A percentile compares a stretch with the other conserved stretches of the same genome.
These are phyloP conservation scores for Hyaena hyaena DNA, from an alignment of 2,113 vertebrate species.

Conservation along the genomic window DNA sequence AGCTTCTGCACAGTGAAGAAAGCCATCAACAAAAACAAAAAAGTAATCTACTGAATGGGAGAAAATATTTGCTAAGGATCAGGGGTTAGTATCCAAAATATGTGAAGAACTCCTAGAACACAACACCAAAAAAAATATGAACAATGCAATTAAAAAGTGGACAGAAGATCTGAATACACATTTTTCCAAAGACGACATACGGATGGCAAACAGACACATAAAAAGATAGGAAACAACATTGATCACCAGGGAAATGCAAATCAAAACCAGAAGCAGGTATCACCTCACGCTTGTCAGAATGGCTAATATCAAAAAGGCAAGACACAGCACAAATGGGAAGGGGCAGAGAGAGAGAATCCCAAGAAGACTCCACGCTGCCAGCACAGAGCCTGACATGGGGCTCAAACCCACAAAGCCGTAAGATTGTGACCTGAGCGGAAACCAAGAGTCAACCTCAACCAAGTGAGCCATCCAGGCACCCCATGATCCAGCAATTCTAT, in stretches of 20 bases:
- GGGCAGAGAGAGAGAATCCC: no score
- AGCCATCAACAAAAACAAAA: background rate
- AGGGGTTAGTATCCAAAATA: background rate
- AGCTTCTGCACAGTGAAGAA: background rate
- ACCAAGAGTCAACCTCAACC: no score
- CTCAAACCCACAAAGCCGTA: no score
- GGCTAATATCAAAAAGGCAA: background rate
- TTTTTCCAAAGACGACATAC: background rate
- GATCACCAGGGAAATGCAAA: background rate
- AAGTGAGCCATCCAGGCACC: no score
- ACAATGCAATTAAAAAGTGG: background rate
- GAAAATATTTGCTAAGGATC: background rate
- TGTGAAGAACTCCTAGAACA: background rate
- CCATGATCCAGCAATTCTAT: background rate
- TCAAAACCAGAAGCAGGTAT: background rate
- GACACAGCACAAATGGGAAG: no score
- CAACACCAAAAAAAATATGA: background rate
- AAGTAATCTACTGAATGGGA: background rate
- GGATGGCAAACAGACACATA: background rate
- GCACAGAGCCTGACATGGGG: no score
- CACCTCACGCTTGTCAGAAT: background rate
- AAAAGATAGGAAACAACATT: background rate
- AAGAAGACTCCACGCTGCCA: no score
- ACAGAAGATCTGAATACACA: background rate
- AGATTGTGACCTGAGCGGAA: no score